phyloP scores from a whole-genome alignment of 1,140 invertebrate genomes.

The Diorhabda carinulata region DNA sequence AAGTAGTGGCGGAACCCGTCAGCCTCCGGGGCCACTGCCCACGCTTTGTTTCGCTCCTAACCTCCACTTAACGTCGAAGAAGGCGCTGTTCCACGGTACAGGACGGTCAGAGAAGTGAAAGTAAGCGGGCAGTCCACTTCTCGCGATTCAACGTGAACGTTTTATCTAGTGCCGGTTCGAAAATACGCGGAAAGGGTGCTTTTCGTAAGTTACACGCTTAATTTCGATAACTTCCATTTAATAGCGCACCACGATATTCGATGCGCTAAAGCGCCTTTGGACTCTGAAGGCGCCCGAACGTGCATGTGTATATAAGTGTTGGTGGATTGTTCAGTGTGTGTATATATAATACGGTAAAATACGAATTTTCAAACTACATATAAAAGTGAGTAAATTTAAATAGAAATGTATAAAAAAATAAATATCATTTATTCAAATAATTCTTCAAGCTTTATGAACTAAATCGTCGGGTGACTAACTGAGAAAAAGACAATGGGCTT shows the following conservation, averaged over 20 bases:
- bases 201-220: not conserved
- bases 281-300: not conserved
- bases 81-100: not conserved
- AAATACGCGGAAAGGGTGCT: not conserved
- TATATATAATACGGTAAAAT: too few relatives aligned
- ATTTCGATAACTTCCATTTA: not conserved
- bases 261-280: not conserved
- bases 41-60: constrained; percentile 1
- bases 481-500: too few relatives aligned
- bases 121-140: not conserved
- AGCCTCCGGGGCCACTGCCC: not conserved
- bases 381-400: too few relatives aligned
- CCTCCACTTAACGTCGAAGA: not conserved
- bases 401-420: too few relatives aligned
- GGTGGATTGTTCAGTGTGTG: too few relatives aligned
- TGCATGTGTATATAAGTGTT: not conserved
- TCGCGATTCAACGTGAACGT: not conserved
- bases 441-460: too few relatives aligned
- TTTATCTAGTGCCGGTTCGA: not conserved
- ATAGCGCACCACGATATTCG: not conserved
- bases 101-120: not conserved
- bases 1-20: not conserved
- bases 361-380: too few relatives aligned
- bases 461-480: too few relatives aligned
- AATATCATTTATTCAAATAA: too few relatives aligned